Conservation (phyloP, 2,113 vertebrate species). For the Saguinus midas region DNA sequence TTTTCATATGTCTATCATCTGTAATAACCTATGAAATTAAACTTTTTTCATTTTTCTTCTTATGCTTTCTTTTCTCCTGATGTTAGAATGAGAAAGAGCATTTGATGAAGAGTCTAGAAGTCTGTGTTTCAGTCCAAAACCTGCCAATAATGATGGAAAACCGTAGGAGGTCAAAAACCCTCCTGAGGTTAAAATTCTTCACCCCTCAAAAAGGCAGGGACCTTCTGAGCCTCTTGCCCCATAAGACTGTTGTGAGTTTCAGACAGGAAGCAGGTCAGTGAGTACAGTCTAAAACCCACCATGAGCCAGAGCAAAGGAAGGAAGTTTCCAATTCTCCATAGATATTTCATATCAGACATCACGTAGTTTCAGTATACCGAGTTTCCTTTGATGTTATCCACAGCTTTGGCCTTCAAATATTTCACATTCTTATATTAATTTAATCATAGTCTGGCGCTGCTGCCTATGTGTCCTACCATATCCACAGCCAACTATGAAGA, state of each 20-base stretch:
- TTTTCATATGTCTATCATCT: background rate
- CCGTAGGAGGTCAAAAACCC: background rate
- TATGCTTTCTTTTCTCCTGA: background rate
- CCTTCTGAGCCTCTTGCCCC: background rate
- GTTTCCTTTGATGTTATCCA: constrained; percentile 37
- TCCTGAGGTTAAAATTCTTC: background rate
- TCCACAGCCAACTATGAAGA: background rate
- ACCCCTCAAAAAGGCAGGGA: background rate
- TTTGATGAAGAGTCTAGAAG: background rate
- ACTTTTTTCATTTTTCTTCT: background rate
- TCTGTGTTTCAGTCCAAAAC: background rate
- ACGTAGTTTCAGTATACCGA: background rate
- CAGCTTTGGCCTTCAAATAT: background rate
- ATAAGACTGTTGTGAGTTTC: background rate
- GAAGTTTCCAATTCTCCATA: background rate
- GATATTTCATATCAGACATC: background rate
- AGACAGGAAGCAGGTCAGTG: background rate
- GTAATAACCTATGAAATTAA: background rate
- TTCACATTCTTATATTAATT: constrained; percentile 49
- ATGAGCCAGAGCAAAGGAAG: background rate
- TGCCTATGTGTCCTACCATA: background rate
- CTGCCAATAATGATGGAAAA: background rate
- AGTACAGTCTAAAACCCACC: background rate
- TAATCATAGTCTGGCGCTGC: background rate
- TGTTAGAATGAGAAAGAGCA: background rate